Evolutionary conservation across 1,140 invertebrate genomes (phyloP).

Genomic region (Zelostemma sp.): DNA sequence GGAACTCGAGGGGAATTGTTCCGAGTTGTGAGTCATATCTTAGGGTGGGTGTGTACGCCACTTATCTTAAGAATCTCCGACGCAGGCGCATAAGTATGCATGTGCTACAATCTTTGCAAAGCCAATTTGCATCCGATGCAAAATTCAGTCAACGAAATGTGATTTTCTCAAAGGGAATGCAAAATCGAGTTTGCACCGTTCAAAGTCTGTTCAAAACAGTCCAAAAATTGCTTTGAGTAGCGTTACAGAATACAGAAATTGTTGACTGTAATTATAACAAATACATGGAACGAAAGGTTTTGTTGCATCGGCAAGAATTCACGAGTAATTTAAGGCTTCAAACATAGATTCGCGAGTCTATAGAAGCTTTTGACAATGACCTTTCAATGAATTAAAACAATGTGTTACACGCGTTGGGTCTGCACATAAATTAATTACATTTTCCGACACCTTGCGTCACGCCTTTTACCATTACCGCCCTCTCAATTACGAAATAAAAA

Average conservation of each 20-base stretch:
- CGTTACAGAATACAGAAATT: background rate
- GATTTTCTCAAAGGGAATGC: conserved; percentile 18
- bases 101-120: conserved; percentile 12
- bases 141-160: conserved; percentile 25
- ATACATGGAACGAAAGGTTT: background rate
- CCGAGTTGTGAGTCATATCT: conserved; percentile 41
- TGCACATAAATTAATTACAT: background rate
- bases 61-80: conserved; percentile 41
- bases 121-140: conserved; percentile 31
- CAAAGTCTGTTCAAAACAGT: background rate
- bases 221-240: background rate
- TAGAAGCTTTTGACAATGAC: background rate
- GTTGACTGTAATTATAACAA: background rate
- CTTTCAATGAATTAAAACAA: background rate
- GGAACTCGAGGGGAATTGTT: conserved; percentile 35
- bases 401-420: background rate
- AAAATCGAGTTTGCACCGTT: background rate
- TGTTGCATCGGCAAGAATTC: background rate
- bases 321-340: background rate
- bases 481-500: too few species aligned
- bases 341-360: background rate
- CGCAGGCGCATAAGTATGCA: conserved; percentile 33
- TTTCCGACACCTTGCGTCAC: background rate
- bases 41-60: conserved; percentile 29
- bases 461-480: too few species aligned